Evolutionary conservation across 2,797 vertebrate genomes (phyloP).

Genomic region (Sebastes vulpes): DNA sequence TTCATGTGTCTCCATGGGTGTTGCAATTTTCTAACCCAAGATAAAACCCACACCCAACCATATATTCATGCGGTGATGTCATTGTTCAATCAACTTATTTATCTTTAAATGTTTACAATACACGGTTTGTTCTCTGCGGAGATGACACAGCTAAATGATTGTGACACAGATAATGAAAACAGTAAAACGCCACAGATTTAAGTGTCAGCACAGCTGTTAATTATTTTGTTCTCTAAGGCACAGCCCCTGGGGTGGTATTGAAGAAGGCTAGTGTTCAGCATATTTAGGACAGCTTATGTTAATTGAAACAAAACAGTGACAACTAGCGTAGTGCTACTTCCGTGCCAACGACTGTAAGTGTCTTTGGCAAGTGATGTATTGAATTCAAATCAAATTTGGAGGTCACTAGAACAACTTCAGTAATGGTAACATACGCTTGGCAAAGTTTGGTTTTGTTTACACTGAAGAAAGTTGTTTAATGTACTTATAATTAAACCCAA

Average conservation of each 20-base stretch:
- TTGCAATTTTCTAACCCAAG: neutral
- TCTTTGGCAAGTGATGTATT: slow-evolving; percentile 42
- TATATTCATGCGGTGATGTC: neutral
- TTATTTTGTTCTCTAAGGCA: slow-evolving; percentile 58
- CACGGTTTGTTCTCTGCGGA: slow-evolving; percentile 4
- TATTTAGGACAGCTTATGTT: slow-evolving; percentile 52
- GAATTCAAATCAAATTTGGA: slow-evolving; percentile 37
- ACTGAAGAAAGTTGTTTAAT: neutral
- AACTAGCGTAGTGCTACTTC: slow-evolving; percentile 1
- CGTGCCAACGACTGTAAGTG: slow-evolving; percentile 11
- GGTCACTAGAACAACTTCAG: slow-evolving; percentile 29
- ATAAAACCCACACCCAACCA: neutral
- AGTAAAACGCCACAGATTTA: slow-evolving; percentile 48
- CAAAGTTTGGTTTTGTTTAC: neutral
- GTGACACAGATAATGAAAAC: slow-evolving; percentile 71
- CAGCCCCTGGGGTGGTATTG: slow-evolving; percentile 47
- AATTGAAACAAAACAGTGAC: slow-evolving; percentile 59
- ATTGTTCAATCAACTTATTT: neutral
- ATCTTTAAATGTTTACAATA: slow-evolving; percentile 2
- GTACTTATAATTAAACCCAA: neutral
- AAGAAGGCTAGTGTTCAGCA: slow-evolving; percentile 56
- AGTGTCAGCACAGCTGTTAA: slow-evolving; percentile 71
- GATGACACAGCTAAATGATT: slow-evolving; percentile 66
- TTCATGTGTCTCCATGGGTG: neutral
- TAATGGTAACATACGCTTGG: slow-evolving; percentile 4